Base-by-base conservation (phyloP, 2,888 invertebrate genomes). In the Rhopalosiphum nymphaeae region DNA sequence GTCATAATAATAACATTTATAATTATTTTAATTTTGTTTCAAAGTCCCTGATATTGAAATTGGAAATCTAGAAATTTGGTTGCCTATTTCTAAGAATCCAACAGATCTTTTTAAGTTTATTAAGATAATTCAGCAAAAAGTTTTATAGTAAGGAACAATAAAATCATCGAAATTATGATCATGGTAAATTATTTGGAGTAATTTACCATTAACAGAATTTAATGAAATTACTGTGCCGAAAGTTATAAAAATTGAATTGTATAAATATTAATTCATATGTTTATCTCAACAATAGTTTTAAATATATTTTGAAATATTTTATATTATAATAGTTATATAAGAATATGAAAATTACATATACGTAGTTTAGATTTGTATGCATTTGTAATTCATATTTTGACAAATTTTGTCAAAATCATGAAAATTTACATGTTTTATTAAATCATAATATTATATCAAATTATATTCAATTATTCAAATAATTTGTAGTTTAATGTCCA, bases 131-230 rank as follows among this genome's bases (percentile, higher is more conserved):
- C 84, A 93, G 46, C 42, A 42, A 13, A 93, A 89, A 93, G 21
- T 84, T 89, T 29, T 89, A 93, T 84, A 36, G n/a, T 2, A 53
- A 2, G 78, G 89, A 89, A 89, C 56, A 67, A 25, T 44, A 13
- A 0, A 49, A 93, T 25, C 44, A 53, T 46, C 53, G 89, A 11
- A 93, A 93, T 53, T 57, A 89, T n/a, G 29, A n/a, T n/a, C 56
- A 53, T 93, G n/a, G n/a, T n/a, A n/a, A n/a, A n/a, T n/a, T n/a
- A n/a, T 93, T 26, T 93, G 93, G 84, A 89, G 84, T 21, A 57
- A 25, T 53, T 46, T 89, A 26, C 89, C 89, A 26, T n/a, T 89
- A 44, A 93, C 89, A n/a, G 89, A 89, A 56, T 94, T 92, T 42
- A 9, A 91, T 85, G 42, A 49, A 78, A 29, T 29, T 84, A 29